Percentiles rank a stretch among this genome's conserved stretches.
phyloP scores from a whole-genome alignment of 2,797 vertebrate genomes.

The Bucorvus abyssinicus region DNA sequence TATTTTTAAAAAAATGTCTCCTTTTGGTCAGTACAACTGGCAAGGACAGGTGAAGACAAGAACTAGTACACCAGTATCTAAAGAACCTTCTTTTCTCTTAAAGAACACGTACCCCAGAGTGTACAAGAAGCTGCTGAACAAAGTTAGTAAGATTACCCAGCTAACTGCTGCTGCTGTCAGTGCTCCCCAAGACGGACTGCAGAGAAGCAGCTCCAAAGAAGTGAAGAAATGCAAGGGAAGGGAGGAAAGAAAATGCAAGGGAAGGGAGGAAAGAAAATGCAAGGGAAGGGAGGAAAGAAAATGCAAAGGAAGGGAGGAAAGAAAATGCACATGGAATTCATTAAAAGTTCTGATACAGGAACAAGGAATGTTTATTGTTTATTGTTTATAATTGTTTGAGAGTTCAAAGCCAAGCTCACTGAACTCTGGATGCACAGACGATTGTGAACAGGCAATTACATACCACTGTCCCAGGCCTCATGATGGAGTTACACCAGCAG shows the following conservation, averaged over 20 bases:
- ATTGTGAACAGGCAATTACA: fast-evolving
- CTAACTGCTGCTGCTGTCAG: background rate
- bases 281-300: background rate
- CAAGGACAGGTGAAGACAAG: background rate
- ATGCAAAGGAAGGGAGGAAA: background rate
- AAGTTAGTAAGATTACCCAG: background rate
- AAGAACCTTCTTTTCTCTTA: background rate
- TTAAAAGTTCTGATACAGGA: background rate
- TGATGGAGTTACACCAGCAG: background rate
- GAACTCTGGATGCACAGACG: background rate
- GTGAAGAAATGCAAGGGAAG: background rate
- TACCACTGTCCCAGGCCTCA: background rate
- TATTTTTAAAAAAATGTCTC: background rate
- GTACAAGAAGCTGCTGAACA: background rate
- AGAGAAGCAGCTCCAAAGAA: background rate
- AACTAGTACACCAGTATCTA: background rate
- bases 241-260: background rate
- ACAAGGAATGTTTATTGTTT: background rate
- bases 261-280: background rate
- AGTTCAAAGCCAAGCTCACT: background rate
- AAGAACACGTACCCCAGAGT: background rate
- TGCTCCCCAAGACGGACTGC: background rate
- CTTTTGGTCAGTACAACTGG: background rate
- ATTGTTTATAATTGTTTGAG: no score
- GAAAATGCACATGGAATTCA: background rate